Evolutionary conservation across 2,888 invertebrate species (phyloP), one percentile per base, ranked within the genome.

Genomic region (Bellardia pandia): DNA sequence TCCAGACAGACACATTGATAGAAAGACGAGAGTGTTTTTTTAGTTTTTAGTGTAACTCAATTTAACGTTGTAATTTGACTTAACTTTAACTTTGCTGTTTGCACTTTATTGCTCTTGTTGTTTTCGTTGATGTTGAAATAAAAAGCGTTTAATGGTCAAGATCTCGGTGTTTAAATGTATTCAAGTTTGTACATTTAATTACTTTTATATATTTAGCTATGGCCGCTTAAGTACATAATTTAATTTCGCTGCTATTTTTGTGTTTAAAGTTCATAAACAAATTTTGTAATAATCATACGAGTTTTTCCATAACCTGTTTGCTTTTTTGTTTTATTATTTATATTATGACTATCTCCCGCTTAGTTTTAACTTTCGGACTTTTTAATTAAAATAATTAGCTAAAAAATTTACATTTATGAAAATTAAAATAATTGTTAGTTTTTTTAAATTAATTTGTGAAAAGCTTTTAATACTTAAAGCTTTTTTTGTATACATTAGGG

Each of bases 231-330:
- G 48, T 81, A 23, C 23, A 23, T 23, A 75, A 60, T 60, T 82
- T 16, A 48, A 37, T 62, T 37, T 74, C 9, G 68, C 48, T 68
- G 68, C 48, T 45, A 56, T 60, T 60, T 48, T 69, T 68, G 56
- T 51, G 56, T 5, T 62, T 83, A 83, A 83, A 76, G 68, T 69
- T 76, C 58, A 68, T 62, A 62, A 83, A 56, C 14, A 56, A 16
- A 64, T 58, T 76, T 76, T 76, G 37, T 82, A 82, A 68, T 45
- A 75, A 42, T 83, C 62, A n/a, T 71, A 71, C 42, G 53, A 83
- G 60, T 42, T 64, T 76, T 23, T 77, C 64, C 37, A 23, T 62
- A 77, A 77, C 83, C 53, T 62, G 83, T 45, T 45, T 45, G 2
- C 75, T 66, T 74, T 45, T 37, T 9, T 51, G 8, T 16, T 53